Conservation (phyloP, 2,113 vertebrate species). For the Heptranchias perlo region DNA sequence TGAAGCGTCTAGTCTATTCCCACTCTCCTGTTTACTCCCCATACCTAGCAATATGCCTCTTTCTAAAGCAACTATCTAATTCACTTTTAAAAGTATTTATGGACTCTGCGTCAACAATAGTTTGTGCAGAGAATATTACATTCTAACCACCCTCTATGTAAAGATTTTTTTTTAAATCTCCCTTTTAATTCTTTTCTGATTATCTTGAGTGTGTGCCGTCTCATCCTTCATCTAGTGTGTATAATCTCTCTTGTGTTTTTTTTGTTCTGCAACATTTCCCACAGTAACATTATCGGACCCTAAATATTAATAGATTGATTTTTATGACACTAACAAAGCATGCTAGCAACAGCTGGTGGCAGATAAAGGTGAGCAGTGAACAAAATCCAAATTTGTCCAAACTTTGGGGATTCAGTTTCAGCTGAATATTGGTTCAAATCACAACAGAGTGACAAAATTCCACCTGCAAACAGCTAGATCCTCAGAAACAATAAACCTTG, state of each 20-base stretch:
- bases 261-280: background rate
- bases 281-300: background rate
- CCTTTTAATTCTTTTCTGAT: too few species aligned
- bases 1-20: too few species aligned
- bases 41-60: too few species aligned
- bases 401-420: background rate
- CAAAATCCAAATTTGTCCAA: background rate
- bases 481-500: background rate
- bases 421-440: background rate
- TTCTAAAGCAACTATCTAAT: too few species aligned
- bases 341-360: background rate
- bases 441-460: background rate
- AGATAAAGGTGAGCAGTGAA: background rate
- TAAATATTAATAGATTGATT: background rate
- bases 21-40: too few species aligned
- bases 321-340: background rate
- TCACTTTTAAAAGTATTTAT: too few species aligned
- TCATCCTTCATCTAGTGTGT: too few species aligned
- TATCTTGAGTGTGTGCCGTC: too few species aligned
- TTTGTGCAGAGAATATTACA: too few species aligned
- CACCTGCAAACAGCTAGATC: background rate
- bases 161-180: too few species aligned
- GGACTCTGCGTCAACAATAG: too few species aligned
- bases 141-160: too few species aligned
- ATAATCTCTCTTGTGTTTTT: background rate